Conservation (phyloP, 2,797 vertebrate genomes). For the Remorina albescens region DNA sequence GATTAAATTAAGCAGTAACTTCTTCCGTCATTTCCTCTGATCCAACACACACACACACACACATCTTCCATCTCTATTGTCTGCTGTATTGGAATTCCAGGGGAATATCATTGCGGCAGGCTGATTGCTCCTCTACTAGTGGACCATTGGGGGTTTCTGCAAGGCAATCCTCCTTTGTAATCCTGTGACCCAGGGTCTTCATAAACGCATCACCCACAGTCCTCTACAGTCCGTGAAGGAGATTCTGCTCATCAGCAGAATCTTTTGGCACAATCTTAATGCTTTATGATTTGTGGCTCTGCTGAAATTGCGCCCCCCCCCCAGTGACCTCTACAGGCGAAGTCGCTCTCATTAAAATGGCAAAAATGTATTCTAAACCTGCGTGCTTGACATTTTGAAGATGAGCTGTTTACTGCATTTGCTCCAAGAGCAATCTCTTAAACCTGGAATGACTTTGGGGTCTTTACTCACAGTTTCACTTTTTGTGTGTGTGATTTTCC, state of each 20-base stretch:
- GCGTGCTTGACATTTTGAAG: slow-evolving; percentile 22
- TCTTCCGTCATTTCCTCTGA: not conserved
- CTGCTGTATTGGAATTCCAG: slow-evolving; percentile 41
- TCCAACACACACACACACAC: not conserved
- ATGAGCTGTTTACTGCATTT: slow-evolving; percentile 9
- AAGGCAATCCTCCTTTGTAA: slow-evolving; percentile 58
- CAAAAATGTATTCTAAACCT: not conserved
- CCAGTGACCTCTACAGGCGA: slow-evolving; percentile 47
- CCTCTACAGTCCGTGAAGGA: slow-evolving; percentile 65
- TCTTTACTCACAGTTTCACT: not conserved
- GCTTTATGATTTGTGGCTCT: slow-evolving; percentile 58
- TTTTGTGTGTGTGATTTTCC: not conserved
- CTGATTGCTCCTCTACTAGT: slow-evolving; percentile 50
- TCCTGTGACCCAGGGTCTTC: slow-evolving; percentile 54
- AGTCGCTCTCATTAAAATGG: slow-evolving; percentile 25
- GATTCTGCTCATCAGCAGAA: slow-evolving; percentile 67
- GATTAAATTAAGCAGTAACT: not conserved
- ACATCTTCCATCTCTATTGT: not conserved
- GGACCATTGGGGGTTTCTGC: slow-evolving; percentile 36
- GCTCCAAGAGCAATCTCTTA: not conserved
- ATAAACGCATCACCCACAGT: slow-evolving; percentile 35
- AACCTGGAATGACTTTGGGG: not conserved
- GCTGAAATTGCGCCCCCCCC: slow-evolving; percentile 19
- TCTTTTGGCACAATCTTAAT: slow-evolving; percentile 60
- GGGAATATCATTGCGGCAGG: slow-evolving; percentile 47